phyloP scores from a whole-genome alignment of 2,113 vertebrate genomes.

The Epinephelus moara region DNA sequence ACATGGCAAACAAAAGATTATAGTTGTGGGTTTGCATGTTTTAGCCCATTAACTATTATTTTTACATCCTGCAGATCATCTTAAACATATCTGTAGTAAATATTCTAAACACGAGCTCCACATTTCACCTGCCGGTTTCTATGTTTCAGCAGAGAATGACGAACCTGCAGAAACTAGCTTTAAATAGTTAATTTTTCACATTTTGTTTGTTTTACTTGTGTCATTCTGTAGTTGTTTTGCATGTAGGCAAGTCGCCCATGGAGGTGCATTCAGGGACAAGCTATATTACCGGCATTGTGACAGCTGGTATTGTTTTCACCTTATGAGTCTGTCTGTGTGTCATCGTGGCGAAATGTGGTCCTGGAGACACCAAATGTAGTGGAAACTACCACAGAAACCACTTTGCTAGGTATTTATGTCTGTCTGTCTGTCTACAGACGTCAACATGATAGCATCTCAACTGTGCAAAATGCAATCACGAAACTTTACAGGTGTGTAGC shows the following conservation, averaged over 20 bases:
- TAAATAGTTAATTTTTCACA: background rate
- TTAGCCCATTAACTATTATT: background rate
- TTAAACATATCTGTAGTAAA: background rate
- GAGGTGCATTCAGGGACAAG: slow-evolving; percentile 13
- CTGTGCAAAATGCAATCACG: no score
- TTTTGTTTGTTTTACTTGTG: background rate
- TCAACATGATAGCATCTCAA: no score
- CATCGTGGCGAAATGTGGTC: no score
- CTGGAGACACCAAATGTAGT: no score
- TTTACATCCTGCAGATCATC: background rate
- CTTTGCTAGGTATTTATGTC: no score
- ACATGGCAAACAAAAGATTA: background rate
- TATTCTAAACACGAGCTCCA: background rate
- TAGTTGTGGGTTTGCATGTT: background rate
- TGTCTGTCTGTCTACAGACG: no score
- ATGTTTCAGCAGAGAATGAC: background rate
- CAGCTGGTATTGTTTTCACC: no score
- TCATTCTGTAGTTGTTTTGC: background rate
- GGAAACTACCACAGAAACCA: no score
- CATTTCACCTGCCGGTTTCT: background rate
- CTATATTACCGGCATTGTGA: background rate
- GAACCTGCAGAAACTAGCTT: background rate
- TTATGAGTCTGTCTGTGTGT: no score
- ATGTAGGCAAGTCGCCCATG: no score
- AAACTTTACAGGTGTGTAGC: no score